Evolutionary conservation across 2,888 invertebrate species (phyloP).

Genomic region (Dolichomitus sp.): DNA sequence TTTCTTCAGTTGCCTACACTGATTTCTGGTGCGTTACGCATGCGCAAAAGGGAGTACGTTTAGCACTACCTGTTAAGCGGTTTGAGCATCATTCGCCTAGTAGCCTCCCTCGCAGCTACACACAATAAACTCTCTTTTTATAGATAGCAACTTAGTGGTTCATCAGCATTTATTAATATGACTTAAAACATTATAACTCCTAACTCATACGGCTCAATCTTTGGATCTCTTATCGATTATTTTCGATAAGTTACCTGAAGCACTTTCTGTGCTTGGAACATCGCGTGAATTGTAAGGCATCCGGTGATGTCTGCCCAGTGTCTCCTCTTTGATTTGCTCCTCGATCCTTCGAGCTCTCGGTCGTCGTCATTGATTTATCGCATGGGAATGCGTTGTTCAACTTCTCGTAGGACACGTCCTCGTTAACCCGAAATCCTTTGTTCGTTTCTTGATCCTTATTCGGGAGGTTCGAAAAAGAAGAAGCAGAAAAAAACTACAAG

Average conservation of each 20-base stretch:
- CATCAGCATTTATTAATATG: too few species aligned
- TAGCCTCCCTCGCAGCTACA: too few species aligned
- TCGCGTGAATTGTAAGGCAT: constrained; percentile 60
- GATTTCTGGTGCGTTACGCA: too few species aligned
- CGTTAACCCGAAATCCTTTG: constrained; percentile 77
- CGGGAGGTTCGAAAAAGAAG: constrained; percentile 29
- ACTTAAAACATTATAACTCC: too few species aligned
- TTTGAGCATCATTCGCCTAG: too few species aligned
- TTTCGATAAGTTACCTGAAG: constrained; percentile 42
- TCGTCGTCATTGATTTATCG: constrained; percentile 61
- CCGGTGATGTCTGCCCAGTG: constrained; percentile 43
- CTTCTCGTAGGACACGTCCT: constrained; percentile 73
- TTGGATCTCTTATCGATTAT: constrained; percentile 37
- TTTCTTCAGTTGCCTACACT: too few species aligned
- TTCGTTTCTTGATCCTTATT: constrained; percentile 69
- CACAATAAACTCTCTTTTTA: too few species aligned
- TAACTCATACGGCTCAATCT: background rate
- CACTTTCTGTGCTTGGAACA: constrained; percentile 63
- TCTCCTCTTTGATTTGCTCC: constrained; percentile 15
- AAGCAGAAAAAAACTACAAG: constrained; percentile 13
- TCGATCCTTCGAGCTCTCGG: background rate
- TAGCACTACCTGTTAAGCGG: too few species aligned
- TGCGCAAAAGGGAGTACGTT: too few species aligned
- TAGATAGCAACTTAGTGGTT: too few species aligned
- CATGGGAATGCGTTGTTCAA: constrained; percentile 63